phyloP scores from a whole-genome alignment of 2,888 invertebrate genomes.

The Globia sparganii region DNA sequence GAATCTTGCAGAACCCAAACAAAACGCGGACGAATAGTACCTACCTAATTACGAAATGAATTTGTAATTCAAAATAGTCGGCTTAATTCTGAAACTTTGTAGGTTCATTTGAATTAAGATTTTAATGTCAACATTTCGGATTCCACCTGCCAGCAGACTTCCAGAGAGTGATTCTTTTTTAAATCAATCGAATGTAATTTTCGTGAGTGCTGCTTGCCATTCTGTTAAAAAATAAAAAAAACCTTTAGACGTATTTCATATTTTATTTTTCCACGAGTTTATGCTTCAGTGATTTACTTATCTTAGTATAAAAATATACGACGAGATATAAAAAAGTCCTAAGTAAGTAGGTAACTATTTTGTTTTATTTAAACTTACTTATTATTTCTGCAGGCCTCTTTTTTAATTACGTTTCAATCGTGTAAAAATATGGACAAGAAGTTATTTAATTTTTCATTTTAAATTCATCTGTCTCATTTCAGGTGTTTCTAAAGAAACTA shows the following conservation, averaged over 20 bases:
- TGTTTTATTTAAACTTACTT: neutral
- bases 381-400: neutral
- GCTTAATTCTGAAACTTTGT: slow-evolving; percentile 17
- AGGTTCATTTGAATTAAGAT: slow-evolving; percentile 24
- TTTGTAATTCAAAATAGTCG: slow-evolving; percentile 8
- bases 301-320: neutral
- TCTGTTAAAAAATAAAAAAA: slow-evolving; percentile 45
- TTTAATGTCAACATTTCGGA: slow-evolving; percentile 18
- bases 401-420: no score
- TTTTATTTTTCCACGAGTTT: slow-evolving; percentile 18
- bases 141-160: slow-evolving; percentile 7
- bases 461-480: neutral
- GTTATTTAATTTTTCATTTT: neutral
- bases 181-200: slow-evolving; percentile 50
- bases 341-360: neutral
- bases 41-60: slow-evolving; percentile 28
- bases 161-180: slow-evolving; percentile 17
- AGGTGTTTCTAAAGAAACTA: neutral
- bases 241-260: slow-evolving; percentile 22
- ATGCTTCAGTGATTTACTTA: slow-evolving; percentile 23
- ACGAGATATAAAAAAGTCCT: neutral
- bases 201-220: slow-evolving; percentile 46
- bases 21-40: neutral
- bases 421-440: neutral
- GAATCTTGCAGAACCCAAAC: neutral